Percentiles rank a stretch among this genome's conserved stretches.
These are phyloP conservation scores for Morpho achilles DNA, from an alignment of 2,888 invertebrate species.

Conservation along the genomic window DNA sequence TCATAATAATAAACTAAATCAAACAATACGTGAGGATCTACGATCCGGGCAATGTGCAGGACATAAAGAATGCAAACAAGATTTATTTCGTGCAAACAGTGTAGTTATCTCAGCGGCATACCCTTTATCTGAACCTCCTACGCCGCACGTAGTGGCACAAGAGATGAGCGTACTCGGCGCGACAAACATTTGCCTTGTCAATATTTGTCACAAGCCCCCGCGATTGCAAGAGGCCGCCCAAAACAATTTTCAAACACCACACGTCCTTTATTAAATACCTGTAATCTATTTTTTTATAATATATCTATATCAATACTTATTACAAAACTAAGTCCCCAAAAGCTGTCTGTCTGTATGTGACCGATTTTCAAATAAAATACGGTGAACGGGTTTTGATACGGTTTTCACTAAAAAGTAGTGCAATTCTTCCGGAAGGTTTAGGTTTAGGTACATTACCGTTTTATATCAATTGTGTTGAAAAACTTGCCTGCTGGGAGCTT, in stretches of 20 bases:
- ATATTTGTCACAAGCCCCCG: constrained; percentile 64
- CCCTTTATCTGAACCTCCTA: constrained; percentile 55
- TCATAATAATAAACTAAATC: constrained; percentile 32
- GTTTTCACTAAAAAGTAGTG: too few relatives aligned
- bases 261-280: constrained; percentile 28
- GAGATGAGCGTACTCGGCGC: constrained; percentile 59
- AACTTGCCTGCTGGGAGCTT: too few relatives aligned
- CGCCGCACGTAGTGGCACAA: constrained; percentile 52
- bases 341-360: too few relatives aligned
- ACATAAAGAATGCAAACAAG: constrained; percentile 65
- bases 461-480: too few relatives aligned
- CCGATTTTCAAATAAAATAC: too few relatives aligned
- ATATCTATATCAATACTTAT: too few relatives aligned
- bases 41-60: constrained; percentile 55
- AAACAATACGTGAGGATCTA: constrained; percentile 66
- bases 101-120: constrained; percentile 56
- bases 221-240: constrained; percentile 54
- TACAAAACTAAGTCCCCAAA: too few relatives aligned
- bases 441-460: too few relatives aligned
- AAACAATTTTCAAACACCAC: constrained; percentile 33
- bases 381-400: too few relatives aligned
- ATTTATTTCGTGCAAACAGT: constrained; percentile 68
- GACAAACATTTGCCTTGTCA: constrained; percentile 67
- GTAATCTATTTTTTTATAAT: too few relatives aligned
- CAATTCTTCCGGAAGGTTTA: too few relatives aligned